Evolutionary conservation across 2,797 vertebrate species (phyloP), one percentile per base, ranked within the genome.

Genomic region (Urophycis tenuis): DNA sequence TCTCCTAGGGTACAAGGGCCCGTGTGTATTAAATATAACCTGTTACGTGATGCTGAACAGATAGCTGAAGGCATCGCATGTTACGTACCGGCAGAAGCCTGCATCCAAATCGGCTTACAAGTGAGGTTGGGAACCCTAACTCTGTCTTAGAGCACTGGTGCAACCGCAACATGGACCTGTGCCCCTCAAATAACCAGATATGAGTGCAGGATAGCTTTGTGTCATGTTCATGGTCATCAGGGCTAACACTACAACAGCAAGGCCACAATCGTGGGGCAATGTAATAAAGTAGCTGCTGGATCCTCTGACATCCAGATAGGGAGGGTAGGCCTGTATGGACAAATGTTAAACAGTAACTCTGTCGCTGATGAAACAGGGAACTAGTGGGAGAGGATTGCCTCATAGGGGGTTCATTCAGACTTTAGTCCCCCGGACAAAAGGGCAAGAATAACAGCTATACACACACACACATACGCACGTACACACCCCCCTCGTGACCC

Each of bases 281-380:
- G n/a, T 19, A 10, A 3, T 7, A 11, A 25, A 29, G 9, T 5
- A 29, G 53, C 22, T n/a, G 17, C 41, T 25, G 53, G 53, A 9
- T 60, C 22, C 53, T 60, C 53, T 60, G 60, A 67, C 10, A 5
- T 67, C 60, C 25, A 67, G 60, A 29, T 29, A 64, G 53, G 53
- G 53, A 10, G 53, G 70, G 11, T 69, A 77, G 83, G 77, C 36
- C 39, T 41, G 53, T 84, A 79, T 83, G 77, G 81, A 84, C 81
- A 67, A 0, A 3, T 10, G 88, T 92, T 92, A 91, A 92, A 90
- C 72, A 88, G 82, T 91, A 90, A 92, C 91, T 79, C 30, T 0
- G 36, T 71, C 14, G 17, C 81, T 86, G 80, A 84, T 89, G 85
- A 88, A 89, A 90, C 82, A 80, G 72, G 31, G 77, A 45, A 11